These are phyloP conservation scores for Timandra comae DNA, from an alignment of 2,888 invertebrate species.

Conservation along the genomic window DNA sequence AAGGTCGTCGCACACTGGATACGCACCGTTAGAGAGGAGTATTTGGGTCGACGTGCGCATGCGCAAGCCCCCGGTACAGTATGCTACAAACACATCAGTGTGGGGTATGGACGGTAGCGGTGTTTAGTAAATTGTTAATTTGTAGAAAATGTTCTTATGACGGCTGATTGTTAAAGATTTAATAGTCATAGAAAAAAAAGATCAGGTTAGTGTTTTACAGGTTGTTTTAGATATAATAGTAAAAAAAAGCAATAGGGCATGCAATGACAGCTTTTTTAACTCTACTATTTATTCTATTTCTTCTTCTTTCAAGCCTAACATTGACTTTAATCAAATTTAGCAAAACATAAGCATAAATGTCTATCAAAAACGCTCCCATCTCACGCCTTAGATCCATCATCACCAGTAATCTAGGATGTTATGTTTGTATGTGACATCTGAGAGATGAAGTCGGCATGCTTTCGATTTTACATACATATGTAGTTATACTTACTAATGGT, in stretches of 20 bases:
- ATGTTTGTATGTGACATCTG: slow-evolving; percentile 58
- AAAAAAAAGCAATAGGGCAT: no score
- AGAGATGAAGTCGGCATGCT: slow-evolving; percentile 53
- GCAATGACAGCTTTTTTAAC: no score
- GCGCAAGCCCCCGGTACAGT: slow-evolving; percentile 54
- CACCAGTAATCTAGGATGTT: slow-evolving; percentile 52
- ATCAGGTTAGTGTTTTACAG: no score
- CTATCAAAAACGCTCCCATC: slow-evolving; percentile 7
- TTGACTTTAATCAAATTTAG: no score
- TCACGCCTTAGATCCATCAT: slow-evolving; percentile 18
- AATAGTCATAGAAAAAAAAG: no score
- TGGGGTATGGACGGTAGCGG: slow-evolving; percentile 10
- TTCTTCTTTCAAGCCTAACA: no score
- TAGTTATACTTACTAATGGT: slow-evolving; percentile 14
- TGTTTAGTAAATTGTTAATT: no score
- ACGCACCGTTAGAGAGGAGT: slow-evolving; percentile 59
- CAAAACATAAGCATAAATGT: no score
- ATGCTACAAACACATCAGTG: slow-evolving; percentile 34
- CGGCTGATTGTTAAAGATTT: no score
- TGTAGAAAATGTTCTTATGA: no score
- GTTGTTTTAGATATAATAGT: no score
- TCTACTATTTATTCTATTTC: no score
- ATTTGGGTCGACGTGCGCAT: slow-evolving; percentile 57
- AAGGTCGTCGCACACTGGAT: slow-evolving; percentile 45
- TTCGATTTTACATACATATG: slow-evolving; percentile 27